Evolutionary conservation across 2,888 invertebrate genomes (phyloP).

Genomic region (Chymomyza procnemis): DNA sequence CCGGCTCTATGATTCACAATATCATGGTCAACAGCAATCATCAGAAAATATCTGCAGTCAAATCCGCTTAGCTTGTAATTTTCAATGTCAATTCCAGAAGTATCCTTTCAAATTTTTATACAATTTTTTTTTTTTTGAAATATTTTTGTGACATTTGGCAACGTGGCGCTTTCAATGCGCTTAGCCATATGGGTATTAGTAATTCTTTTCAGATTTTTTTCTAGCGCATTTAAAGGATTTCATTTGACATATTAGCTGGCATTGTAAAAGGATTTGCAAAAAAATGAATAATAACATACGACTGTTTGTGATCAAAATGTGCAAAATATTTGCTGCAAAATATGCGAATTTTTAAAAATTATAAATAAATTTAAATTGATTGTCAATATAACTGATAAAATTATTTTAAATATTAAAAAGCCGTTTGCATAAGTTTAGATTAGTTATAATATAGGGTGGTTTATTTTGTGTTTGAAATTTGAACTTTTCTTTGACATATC

Average conservation of each 20-base stretch:
- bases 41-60: neutral
- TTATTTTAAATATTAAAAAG: too few species aligned
- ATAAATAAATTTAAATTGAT: too few species aligned
- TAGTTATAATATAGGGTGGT: too few species aligned
- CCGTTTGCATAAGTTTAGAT: too few species aligned
- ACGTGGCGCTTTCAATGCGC: neutral
- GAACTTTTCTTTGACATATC: too few species aligned
- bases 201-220: neutral
- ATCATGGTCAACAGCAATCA: conserved; percentile 42
- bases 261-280: neutral
- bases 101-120: neutral
- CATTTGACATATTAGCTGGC: neutral
- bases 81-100: neutral
- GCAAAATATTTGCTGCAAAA: neutral
- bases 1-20: conserved; percentile 55
- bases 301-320: neutral
- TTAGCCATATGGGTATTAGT: neutral
- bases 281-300: neutral
- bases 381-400: too few species aligned
- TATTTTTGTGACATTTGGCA: neutral
- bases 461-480: too few species aligned
- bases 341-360: too few species aligned
- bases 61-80: neutral
- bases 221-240: neutral
- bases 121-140: neutral